Evolutionary conservation across 1,140 invertebrate species (phyloP).

Genomic region (Drosophila carrolli): DNA sequence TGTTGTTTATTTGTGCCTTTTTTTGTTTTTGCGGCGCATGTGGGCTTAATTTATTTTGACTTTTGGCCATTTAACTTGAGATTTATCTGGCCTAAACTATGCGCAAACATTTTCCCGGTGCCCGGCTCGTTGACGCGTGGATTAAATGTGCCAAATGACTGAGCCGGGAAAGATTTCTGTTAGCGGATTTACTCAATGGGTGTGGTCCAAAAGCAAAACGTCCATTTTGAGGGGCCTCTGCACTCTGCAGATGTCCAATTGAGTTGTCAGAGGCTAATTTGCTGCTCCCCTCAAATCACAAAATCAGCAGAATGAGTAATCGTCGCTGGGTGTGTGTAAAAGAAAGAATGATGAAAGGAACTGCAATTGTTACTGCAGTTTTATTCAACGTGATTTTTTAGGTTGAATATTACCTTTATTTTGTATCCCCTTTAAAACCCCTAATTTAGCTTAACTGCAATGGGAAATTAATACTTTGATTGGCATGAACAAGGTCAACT

Average conservation of each 20-base stretch:
- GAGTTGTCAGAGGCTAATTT: slow-evolving; percentile 63
- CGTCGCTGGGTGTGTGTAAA: slow-evolving; percentile 10
- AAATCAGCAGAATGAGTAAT: slow-evolving; percentile 39
- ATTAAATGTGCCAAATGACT: slow-evolving; percentile 80
- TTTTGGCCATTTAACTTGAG: slow-evolving; percentile 82
- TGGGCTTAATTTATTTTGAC: slow-evolving; percentile 83
- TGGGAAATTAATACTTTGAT: slow-evolving; percentile 15
- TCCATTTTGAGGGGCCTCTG: slow-evolving; percentile 20
- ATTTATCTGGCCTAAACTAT: slow-evolving; percentile 82
- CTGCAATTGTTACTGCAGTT: slow-evolving; percentile 13
- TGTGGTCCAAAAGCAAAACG: slow-evolving; percentile 50
- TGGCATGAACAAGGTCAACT: not conserved
- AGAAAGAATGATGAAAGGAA: slow-evolving; percentile 19
- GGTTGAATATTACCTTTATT: slow-evolving; percentile 3
- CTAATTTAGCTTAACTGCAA: slow-evolving; percentile 5
- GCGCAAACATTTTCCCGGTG: slow-evolving; percentile 66
- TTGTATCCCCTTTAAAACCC: slow-evolving; percentile 3
- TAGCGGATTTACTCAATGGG: slow-evolving; percentile 61
- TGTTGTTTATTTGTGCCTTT: slow-evolving; percentile 4
- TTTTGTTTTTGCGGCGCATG: slow-evolving; percentile 50
- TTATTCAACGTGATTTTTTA: slow-evolving; percentile 1
- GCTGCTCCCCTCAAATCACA: slow-evolving; percentile 28
- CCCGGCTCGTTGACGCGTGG: slow-evolving; percentile 69
- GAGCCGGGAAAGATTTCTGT: slow-evolving; percentile 41
- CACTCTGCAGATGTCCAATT: slow-evolving; percentile 60